Conservation (phyloP, 2,888 invertebrate genomes). For the Orgyia antiqua region DNA sequence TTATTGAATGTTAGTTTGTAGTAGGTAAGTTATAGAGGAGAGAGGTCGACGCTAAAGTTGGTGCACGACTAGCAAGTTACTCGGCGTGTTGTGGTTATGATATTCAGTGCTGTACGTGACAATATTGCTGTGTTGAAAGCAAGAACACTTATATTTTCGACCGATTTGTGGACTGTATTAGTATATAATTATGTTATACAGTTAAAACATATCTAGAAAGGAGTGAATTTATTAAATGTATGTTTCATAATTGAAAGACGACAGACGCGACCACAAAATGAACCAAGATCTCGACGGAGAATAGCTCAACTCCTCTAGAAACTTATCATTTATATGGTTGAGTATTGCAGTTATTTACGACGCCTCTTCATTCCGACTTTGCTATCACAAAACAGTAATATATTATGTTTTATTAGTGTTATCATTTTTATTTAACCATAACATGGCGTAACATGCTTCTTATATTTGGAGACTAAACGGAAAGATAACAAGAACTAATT, state of each 20-base stretch:
- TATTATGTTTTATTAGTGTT: too few species aligned
- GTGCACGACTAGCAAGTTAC: constrained; percentile 13
- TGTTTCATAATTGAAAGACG: constrained; percentile 36
- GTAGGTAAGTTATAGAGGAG: constrained; percentile 23
- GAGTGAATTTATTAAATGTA: constrained; percentile 51
- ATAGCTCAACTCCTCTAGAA: constrained; percentile 12
- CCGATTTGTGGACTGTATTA: constrained; percentile 31
- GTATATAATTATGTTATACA: constrained; percentile 49
- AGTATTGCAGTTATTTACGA: too few species aligned
- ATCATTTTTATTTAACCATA: too few species aligned
- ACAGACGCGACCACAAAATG: constrained; percentile 26
- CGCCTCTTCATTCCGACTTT: too few species aligned
- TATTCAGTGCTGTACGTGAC: too few species aligned
- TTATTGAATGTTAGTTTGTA: constrained; percentile 28
- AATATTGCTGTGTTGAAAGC: too few species aligned
- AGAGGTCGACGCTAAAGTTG: constrained; percentile 29
- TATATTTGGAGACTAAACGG: too few species aligned
- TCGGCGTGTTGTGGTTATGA: constrained; percentile 22
- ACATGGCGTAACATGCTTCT: too few species aligned
- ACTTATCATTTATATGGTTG: neutral
- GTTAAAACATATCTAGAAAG: constrained; percentile 64
- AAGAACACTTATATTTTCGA: constrained; percentile 23
- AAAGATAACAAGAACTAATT: too few species aligned
- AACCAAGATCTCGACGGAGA: constrained; percentile 1
- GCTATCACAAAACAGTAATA: too few species aligned